These are phyloP conservation scores for Asarcornis scutulata DNA, from an alignment of 2,113 vertebrate genomes.

Conservation along the genomic window DNA sequence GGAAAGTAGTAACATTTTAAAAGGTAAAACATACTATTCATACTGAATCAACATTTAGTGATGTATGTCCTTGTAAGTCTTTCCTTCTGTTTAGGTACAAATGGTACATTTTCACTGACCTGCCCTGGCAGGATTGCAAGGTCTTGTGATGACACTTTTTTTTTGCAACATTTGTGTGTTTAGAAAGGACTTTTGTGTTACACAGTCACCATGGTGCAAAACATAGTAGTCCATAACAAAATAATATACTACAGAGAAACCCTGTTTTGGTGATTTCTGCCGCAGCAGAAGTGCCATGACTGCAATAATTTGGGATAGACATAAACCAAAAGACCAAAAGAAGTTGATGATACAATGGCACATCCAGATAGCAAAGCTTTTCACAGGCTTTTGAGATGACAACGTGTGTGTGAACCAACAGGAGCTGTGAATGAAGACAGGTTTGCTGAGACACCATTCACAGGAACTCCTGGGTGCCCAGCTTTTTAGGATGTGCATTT, in stretches of 20 bases:
- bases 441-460: not conserved
- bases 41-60: conserved; percentile 69
- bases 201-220: conserved; percentile 7
- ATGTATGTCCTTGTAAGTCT: conserved; percentile 23
- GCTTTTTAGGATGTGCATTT: not conserved
- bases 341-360: not conserved
- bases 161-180: not conserved
- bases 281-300: not conserved
- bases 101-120: conserved; percentile 44
- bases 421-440: not conserved
- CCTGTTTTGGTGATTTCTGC: conserved; percentile 41
- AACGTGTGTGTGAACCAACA: not conserved
- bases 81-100: conserved; percentile 61
- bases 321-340: not conserved
- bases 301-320: not conserved
- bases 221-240: conserved; percentile 20
- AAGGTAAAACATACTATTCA: conserved; percentile 73
- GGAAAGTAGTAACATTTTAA: conserved; percentile 68
- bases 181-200: conserved; percentile 56
- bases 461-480: not conserved
- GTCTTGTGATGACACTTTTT: conserved; percentile 40
- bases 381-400: not conserved
- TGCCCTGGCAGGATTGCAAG: conserved; percentile 20
- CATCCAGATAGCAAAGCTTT: not conserved
- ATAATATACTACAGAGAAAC: conserved; percentile 45